Conservation (phyloP, 2,113 vertebrate genomes). For the Nicator chloris region DNA sequence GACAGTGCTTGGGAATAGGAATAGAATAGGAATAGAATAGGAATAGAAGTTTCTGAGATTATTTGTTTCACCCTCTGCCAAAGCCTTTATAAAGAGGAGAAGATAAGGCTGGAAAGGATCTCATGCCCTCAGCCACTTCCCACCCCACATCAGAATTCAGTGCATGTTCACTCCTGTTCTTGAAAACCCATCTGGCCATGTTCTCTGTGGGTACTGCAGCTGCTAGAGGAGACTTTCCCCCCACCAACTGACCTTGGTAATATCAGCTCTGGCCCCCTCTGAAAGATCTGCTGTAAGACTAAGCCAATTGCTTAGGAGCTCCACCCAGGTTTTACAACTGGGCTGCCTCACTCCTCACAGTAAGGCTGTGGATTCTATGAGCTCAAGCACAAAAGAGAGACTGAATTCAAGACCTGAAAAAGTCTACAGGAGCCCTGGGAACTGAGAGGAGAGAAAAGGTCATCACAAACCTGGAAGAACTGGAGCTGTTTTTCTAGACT, state of each 20-base stretch:
- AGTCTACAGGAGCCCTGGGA: not conserved
- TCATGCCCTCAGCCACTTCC: not conserved
- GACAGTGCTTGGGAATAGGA: not conserved
- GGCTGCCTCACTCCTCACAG: not conserved
- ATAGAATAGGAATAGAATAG: too few species aligned
- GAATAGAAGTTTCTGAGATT: not conserved
- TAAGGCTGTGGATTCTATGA: not conserved
- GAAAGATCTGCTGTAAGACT: not conserved
- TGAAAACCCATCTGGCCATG: fast-evolving
- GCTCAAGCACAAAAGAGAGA: not conserved
- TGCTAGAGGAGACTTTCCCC: not conserved
- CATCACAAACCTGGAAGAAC: slow-evolving; percentile 90
- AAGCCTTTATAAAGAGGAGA: not conserved
- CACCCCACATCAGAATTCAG: not conserved
- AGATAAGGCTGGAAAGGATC: not conserved
- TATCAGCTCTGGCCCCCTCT: not conserved
- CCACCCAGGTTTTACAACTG: not conserved
- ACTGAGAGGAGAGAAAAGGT: not conserved
- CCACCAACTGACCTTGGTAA: fast-evolving
- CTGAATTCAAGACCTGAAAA: not conserved
- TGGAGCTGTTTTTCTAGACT: slow-evolving; percentile 93
- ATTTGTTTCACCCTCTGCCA: not conserved
- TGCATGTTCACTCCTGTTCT: not conserved
- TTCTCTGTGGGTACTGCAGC: not conserved
- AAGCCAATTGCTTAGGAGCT: not conserved